Evolutionary conservation across 2,113 vertebrate genomes (phyloP).

Genomic region (Erinaceus europaeus): DNA sequence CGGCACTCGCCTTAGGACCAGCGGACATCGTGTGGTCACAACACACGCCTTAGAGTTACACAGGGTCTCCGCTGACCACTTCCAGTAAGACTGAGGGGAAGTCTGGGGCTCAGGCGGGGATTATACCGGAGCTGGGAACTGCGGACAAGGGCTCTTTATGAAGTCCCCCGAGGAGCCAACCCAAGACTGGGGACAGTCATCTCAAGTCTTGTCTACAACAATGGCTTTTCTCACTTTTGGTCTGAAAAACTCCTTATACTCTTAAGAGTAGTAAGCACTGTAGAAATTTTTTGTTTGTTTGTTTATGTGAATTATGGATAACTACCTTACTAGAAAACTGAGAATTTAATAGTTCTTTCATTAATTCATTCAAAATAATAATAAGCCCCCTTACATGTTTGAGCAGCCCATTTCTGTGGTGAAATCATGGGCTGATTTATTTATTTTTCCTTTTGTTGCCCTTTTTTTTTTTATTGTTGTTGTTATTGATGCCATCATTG

Average conservation of each 20-base stretch:
- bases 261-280: not conserved
- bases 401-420: too few relatives aligned
- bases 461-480: too few relatives aligned
- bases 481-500: too few relatives aligned
- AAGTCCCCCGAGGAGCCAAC: not conserved
- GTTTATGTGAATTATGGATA: not conserved
- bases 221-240: not conserved
- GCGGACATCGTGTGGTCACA: too few relatives aligned
- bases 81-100: too few relatives aligned
- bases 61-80: too few relatives aligned
- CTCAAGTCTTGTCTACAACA: not conserved
- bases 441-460: too few relatives aligned
- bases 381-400: slow-evolving; percentile 8
- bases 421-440: too few relatives aligned
- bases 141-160: not conserved
- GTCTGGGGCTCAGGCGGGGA: not conserved
- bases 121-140: not conserved
- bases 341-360: not conserved
- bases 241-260: not conserved
- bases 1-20: too few relatives aligned
- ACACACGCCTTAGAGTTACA: too few relatives aligned
- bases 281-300: not conserved
- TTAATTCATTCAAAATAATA: slow-evolving; percentile 30
- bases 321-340: slow-evolving; percentile 14
- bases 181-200: not conserved